Percentiles rank a stretch among this genome's conserved stretches.
These are phyloP conservation scores for Buceros bicornis DNA, from an alignment of 2,797 vertebrate genomes.

Conservation along the genomic window DNA sequence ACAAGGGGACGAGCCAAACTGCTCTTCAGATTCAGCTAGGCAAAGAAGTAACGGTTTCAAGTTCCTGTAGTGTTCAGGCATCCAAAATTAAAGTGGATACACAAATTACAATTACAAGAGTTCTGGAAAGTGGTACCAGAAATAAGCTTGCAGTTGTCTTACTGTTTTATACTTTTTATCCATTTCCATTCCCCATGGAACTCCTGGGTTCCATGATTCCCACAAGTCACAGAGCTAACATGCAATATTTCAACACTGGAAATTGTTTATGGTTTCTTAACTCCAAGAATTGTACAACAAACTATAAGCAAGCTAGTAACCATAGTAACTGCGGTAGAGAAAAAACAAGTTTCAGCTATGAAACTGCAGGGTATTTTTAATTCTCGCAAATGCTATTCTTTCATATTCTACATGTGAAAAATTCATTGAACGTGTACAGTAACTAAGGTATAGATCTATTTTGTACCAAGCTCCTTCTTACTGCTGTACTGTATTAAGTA, in stretches of 20 bases:
- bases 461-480: not conserved
- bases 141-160: not conserved
- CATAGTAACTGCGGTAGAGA: constrained; percentile 15
- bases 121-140: constrained; percentile 6
- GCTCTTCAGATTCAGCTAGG: not conserved
- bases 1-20: not conserved
- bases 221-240: constrained; percentile 15
- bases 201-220: not conserved
- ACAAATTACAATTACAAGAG: not conserved
- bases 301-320: constrained; percentile 18
- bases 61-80: not conserved
- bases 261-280: constrained; percentile 49
- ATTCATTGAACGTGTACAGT: not conserved
- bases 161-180: constrained; percentile 23
- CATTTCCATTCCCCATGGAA: not conserved
- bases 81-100: constrained; percentile 12
- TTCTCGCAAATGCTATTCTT: constrained; percentile 16
- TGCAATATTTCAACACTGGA: constrained; percentile 46
- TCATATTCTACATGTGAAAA: not conserved
- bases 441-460: not conserved
- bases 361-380: constrained; percentile 32
- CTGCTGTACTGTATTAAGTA: constrained; percentile 8
- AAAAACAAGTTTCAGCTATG: constrained; percentile 2
- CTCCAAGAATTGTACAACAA: constrained; percentile 14
- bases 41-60: constrained; percentile 22